Evolutionary conservation across 2,113 vertebrate species (phyloP), one percentile per base, ranked within the genome.

Genomic region (Seriola aureovittata): DNA sequence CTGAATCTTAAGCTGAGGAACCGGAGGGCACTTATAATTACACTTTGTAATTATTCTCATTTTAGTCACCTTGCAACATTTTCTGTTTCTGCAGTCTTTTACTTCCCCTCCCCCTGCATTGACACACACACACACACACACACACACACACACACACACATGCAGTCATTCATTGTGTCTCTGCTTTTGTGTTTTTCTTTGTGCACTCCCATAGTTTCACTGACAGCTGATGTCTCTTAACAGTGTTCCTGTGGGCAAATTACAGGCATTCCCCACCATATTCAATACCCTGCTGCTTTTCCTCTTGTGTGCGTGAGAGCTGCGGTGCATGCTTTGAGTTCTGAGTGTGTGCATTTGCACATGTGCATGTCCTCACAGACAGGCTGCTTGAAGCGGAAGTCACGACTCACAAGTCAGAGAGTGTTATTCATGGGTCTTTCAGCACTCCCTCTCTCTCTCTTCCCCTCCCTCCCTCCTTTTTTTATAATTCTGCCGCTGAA

Each of bases 351-450:
- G 63, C 38, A 62, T 60, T 63, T 66, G 66, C 58, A 72, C 71
- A 88, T 29, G 19, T 81, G 85, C 75, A 36, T 75, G 73, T 89
- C 19, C 68, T 87, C 80, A 52, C 67, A 80, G 62, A 78, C 82
- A 81, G 79, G 59, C 85, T 75, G 91, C 85, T 76, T 52, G 11
- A 87, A 91, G 88, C 85, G 85, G 89, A 93, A 94, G 93, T 93
- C 94, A 94, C 91, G 93, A 94, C 92, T 92, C 85, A n/a, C 63
- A 80, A 86, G 77, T 84, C 84, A 34, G 79, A 69, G 65, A 75
- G 44, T 80, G 67, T 90, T 90, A 88, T 88, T 91, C 84, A 85
- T 17, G 52, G 48, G 67, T 70, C 77, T 69, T 52, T 75, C 64
- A 72, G 52, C 57, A 34, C 60, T 3, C 34, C 14, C 71, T 23